These are phyloP conservation scores for Aspiorhynchus laticeps DNA, from an alignment of 2,113 vertebrate species.

Conservation along the genomic window DNA sequence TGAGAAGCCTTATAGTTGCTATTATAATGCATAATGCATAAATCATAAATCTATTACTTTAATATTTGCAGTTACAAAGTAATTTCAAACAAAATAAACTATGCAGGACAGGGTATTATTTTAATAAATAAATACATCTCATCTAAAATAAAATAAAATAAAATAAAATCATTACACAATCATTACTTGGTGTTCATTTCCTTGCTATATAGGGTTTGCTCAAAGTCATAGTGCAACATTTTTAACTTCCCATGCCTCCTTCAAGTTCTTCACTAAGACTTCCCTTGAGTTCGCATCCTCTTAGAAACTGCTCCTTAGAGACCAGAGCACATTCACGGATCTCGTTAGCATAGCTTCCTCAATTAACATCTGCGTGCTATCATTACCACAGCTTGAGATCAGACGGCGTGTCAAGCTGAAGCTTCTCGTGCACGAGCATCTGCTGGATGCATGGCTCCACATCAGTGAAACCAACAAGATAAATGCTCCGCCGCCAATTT, in stretches of 20 bases:
- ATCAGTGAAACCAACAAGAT: constrained; percentile 14
- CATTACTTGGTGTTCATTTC: not conserved
- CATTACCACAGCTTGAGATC: constrained; percentile 34
- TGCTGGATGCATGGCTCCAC: not conserved
- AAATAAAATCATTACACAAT: not conserved
- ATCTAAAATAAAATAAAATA: not conserved
- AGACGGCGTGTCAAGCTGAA: not conserved
- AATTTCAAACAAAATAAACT: not conserved
- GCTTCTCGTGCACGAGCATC: not conserved
- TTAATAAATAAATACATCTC: not conserved
- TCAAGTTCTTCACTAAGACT: not conserved
- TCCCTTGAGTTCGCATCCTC: not conserved
- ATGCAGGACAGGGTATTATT: not conserved
- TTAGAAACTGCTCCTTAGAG: constrained; percentile 48
- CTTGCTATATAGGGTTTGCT: not conserved
- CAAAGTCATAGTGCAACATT: not conserved
- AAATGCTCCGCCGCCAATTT: constrained; percentile 13
- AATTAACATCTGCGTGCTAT: constrained; percentile 37
- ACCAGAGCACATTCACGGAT: not conserved
- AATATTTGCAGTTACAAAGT: not conserved
- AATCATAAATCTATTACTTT: not conserved
- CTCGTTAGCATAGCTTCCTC: constrained; percentile 21
- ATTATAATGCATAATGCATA: not conserved
- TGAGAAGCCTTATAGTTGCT: not conserved
- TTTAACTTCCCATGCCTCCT: constrained; percentile 19